phyloP scores from a whole-genome alignment of 2,888 invertebrate species.

The Netelia melanura region DNA sequence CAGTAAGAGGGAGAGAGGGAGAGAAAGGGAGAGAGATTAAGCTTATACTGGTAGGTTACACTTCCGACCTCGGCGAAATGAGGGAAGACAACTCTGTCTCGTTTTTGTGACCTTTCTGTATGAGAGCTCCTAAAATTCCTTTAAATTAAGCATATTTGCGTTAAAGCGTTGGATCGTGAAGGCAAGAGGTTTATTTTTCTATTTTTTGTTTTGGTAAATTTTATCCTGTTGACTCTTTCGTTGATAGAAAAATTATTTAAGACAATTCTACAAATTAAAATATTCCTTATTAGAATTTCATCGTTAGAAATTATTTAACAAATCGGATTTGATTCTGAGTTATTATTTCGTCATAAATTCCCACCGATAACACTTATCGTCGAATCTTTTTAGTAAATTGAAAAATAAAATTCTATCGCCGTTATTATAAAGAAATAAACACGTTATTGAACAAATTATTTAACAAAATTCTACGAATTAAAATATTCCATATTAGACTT shows the following conservation, averaged over 20 bases:
- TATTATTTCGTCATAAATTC: too few relatives aligned
- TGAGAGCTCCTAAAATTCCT: slow-evolving; percentile 5
- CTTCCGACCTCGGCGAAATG: slow-evolving; percentile 29
- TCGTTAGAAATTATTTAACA: too few relatives aligned
- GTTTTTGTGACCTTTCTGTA: slow-evolving; percentile 13
- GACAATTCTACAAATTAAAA: too few relatives aligned
- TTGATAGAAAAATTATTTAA: neutral
- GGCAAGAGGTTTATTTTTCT: neutral
- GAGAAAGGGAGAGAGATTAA: slow-evolving; percentile 31
- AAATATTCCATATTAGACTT: too few relatives aligned
- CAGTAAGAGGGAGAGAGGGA: neutral
- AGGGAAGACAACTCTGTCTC: slow-evolving; percentile 25
- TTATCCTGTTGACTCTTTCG: too few relatives aligned
- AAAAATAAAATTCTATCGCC: too few relatives aligned
- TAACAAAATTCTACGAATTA: too few relatives aligned
- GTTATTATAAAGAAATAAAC: too few relatives aligned
- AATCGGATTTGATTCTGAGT: too few relatives aligned
- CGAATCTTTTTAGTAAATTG: too few relatives aligned
- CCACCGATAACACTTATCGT: too few relatives aligned
- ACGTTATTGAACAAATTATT: neutral
- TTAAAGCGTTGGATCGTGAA: neutral
- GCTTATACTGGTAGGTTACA: slow-evolving; percentile 42
- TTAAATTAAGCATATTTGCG: slow-evolving; percentile 18
- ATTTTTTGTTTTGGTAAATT: neutral
- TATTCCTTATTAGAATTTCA: too few relatives aligned